A percentile compares a stretch with the other conserved stretches of the same genome.
Evolutionary conservation across 2,113 vertebrate species (phyloP).

Genomic region (Athene cunicularia): DNA sequence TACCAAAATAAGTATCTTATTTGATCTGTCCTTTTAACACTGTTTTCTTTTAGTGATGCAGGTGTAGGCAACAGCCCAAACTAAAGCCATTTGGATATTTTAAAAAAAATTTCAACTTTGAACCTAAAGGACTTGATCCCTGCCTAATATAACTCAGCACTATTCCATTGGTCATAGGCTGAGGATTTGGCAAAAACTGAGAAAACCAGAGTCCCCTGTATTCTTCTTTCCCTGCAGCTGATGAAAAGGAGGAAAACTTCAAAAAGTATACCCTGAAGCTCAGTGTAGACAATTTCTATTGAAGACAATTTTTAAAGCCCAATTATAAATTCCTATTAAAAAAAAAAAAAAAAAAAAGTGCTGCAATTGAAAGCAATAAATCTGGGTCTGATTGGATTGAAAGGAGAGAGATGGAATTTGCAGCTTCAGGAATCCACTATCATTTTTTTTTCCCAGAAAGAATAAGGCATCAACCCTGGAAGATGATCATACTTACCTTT

Average conservation of each 20-base stretch:
- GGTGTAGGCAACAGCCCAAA: neutral
- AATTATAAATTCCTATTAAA: slow-evolving; percentile 44
- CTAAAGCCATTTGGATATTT: neutral
- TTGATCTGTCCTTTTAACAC: neutral
- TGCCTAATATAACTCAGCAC: neutral
- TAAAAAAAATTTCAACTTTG: neutral
- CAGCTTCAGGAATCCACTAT: neutral
- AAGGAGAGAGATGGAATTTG: neutral
- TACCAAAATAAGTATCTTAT: neutral
- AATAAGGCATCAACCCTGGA: neutral
- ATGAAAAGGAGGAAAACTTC: slow-evolving; percentile 15
- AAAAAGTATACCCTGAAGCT: neutral
- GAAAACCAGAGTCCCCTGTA: neutral
- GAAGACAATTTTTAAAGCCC: slow-evolving; percentile 47
- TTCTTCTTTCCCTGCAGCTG: neutral
- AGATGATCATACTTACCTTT: neutral
- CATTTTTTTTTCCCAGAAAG: neutral
- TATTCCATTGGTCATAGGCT: neutral
- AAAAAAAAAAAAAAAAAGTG: neutral
- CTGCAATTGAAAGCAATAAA: neutral
- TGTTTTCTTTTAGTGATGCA: neutral
- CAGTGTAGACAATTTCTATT: neutral
- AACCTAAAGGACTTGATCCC: neutral
- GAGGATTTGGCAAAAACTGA: neutral
- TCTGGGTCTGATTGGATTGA: neutral